phyloP scores from a whole-genome alignment of 2,797 vertebrate genomes.

The Momotus momota region DNA sequence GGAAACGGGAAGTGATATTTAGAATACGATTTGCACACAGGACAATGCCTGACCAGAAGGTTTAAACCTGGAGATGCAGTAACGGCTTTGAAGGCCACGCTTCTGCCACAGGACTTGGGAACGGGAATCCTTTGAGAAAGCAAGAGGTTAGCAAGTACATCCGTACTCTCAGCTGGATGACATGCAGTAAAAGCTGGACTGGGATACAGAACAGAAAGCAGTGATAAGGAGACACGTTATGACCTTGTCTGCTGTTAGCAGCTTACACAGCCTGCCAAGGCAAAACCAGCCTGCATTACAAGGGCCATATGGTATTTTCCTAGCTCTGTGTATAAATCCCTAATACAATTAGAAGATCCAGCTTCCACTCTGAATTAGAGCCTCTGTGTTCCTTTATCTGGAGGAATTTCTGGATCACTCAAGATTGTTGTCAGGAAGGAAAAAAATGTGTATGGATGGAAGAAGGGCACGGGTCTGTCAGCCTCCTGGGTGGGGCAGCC shows the following conservation, averaged over 20 bases:
- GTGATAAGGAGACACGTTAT: constrained; percentile 27
- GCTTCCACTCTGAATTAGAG: constrained; percentile 38
- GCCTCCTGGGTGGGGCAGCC: not conserved
- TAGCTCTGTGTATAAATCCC: constrained; percentile 40
- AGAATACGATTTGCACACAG: not conserved
- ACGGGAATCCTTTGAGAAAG: not conserved
- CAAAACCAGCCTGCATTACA: constrained; percentile 27
- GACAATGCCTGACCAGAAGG: not conserved
- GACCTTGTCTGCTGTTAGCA: constrained; percentile 67
- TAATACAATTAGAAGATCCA: constrained; percentile 68
- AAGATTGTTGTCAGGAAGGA: not conserved
- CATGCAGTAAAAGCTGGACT: constrained; percentile 1
- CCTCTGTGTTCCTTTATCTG: not conserved
- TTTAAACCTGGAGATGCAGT: not conserved
- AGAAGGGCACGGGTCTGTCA: not conserved
- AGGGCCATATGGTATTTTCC: constrained; percentile 57
- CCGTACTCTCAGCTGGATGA: not conserved
- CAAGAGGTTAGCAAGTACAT: constrained; percentile 8
- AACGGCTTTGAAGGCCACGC: not conserved
- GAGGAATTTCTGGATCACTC: not conserved
- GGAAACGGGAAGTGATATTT: not conserved
- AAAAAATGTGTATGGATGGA: not conserved
- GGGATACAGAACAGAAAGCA: constrained; percentile 4
- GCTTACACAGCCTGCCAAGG: constrained; percentile 36
- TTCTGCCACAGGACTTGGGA: not conserved